These are phyloP conservation scores for Gobionotothen gibberifrons DNA, from an alignment of 2,797 vertebrate species.

Conservation along the genomic window DNA sequence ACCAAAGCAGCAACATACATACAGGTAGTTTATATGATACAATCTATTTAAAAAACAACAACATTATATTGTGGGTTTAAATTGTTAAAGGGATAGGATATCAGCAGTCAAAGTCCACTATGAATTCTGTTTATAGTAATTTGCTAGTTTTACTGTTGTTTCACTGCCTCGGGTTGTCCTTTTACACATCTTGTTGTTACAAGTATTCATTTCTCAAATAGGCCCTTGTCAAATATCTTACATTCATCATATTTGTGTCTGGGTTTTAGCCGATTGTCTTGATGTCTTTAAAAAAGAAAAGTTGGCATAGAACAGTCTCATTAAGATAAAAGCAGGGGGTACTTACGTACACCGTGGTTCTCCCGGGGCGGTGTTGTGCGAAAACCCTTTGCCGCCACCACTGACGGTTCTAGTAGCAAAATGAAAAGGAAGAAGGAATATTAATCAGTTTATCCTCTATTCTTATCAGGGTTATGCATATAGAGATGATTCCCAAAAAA, in stretches of 20 bases:
- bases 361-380: constrained; percentile 58
- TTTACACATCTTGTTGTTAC: background rate
- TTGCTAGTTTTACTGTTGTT: background rate
- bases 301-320: constrained; percentile 34
- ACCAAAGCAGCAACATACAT: background rate
- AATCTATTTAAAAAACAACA: background rate
- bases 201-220: background rate
- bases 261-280: background rate
- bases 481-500: constrained; percentile 6
- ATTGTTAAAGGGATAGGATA: background rate
- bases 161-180: background rate
- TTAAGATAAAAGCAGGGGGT: constrained; percentile 36
- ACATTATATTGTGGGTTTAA: background rate
- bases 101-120: background rate
- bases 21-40: background rate
- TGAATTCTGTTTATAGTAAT: background rate
- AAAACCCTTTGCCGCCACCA: constrained; percentile 39
- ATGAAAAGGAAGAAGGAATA: constrained; percentile 23
- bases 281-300: background rate
- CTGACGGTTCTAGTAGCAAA: constrained; percentile 57
- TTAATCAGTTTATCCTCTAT: constrained; percentile 2
- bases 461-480: background rate
- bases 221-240: background rate
- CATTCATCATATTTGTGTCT: background rate
- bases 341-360: constrained; percentile 76